Base-by-base conservation (phyloP, 2,113 vertebrate species). In the Morone saxatilis region DNA sequence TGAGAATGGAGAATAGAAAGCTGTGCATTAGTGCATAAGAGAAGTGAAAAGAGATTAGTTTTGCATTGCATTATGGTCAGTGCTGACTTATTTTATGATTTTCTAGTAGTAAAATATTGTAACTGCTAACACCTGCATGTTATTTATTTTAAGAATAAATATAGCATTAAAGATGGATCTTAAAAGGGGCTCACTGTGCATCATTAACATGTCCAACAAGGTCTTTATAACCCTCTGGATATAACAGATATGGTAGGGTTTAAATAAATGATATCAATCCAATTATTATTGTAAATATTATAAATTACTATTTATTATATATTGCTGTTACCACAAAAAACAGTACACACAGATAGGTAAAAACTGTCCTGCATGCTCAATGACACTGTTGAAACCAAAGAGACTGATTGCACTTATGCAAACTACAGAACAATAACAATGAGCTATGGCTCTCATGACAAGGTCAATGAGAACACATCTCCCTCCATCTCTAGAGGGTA, bases 401-500 rank as follows among this genome's bases (percentile, higher is more conserved):
- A 56, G 80, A 74, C 50, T 66, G 53, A 83, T 60, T 67, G 54
- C 74, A 73, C 13, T 56, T 62, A 65, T 60, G 48, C 48, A 77
- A 81, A 85, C 38, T 16, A 54, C 40, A 62, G 65, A 50, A 40
- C 54, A 81, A 47, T 59, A 72, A 70, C 14, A 80, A 67, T 70
- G 75, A 70, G 38, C 45, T 63, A 70, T 9, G 4, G 48, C 63
- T 66, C 14, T 76, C 22, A 72, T 76, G 67, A 76, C 78, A 86
- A 72, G 71, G 76, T 69, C 77, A 80, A 40, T 59, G 76, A 80
- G 76, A 71, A 63, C 76, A 65, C 50, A 19, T 71, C 67, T 40
- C 66, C 36, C 77, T 57, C 41, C 13, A 6, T 45, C 47, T 47
- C 63, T 19, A 43, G 67, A 51, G 67, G 45, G 69, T 3, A 20